Percentiles rank a stretch among this genome's conserved stretches.
phyloP scores from a whole-genome alignment of 2,797 vertebrate species.

The Botia almorhae region DNA sequence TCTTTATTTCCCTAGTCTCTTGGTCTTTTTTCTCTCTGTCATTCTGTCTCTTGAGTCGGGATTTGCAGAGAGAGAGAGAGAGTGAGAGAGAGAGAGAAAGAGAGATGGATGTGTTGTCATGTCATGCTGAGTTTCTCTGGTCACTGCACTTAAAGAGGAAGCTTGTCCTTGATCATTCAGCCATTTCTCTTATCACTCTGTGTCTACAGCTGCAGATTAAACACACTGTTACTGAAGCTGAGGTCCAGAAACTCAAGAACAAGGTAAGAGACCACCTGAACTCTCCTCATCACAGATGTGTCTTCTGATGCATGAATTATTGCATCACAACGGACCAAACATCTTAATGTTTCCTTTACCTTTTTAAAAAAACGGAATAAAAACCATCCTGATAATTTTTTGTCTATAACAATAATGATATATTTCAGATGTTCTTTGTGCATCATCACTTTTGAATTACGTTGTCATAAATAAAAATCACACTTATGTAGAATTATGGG shows the following conservation, averaged over 20 bases:
- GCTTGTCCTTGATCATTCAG: constrained; percentile 62
- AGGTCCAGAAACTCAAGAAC: constrained; percentile 98
- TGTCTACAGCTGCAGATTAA: constrained; percentile 96
- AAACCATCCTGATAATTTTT: neutral
- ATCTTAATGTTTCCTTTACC: neutral
- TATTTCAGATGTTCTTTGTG: neutral
- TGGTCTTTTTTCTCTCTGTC: constrained; percentile 46
- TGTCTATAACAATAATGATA: neutral
- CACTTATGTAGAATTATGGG: no score
- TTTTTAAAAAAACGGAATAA: neutral
- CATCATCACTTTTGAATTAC: no score
- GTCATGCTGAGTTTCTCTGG: constrained; percentile 75
- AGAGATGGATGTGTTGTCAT: constrained; percentile 65
- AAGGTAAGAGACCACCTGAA: constrained; percentile 86
- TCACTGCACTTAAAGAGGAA: constrained; percentile 65
- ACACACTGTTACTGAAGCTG: constrained; percentile 97
- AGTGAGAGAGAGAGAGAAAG: constrained; percentile 63
- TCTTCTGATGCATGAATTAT: neutral
- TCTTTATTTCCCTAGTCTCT: constrained; percentile 47
- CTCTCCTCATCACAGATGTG: neutral
- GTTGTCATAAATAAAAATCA: no score
- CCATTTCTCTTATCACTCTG: constrained; percentile 55
- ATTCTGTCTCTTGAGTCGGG: constrained; percentile 20
- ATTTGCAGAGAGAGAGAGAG: constrained; percentile 2
- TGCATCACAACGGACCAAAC: neutral